A percentile compares a stretch with the other conserved stretches of the same genome.
These are phyloP conservation scores for Andricus curvator DNA, from an alignment of 2,888 invertebrate genomes.

Conservation along the genomic window DNA sequence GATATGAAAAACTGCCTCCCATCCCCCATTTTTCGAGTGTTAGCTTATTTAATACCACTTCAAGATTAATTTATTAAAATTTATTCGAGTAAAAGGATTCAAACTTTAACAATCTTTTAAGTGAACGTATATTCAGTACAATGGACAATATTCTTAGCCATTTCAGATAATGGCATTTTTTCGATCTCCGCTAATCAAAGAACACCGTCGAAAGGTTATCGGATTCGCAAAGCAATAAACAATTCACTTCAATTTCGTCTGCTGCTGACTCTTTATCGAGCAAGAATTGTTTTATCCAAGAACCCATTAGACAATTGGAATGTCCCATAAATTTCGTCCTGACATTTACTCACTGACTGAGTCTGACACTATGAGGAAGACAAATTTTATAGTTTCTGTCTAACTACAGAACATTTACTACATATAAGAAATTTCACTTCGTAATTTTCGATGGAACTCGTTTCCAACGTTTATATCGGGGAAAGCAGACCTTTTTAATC, in stretches of 20 bases:
- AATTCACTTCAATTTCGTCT: neutral
- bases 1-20: too few species aligned
- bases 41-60: neutral
- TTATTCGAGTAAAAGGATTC: too few species aligned
- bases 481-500: too few species aligned
- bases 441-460: too few species aligned
- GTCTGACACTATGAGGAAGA: too few species aligned
- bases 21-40: too few species aligned
- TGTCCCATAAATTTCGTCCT: neutral
- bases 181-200: neutral
- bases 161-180: neutral
- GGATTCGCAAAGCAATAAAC: neutral
- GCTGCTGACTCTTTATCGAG: neutral
- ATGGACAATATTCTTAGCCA: neutral
- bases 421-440: too few species aligned
- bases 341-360: conserved; percentile 5
- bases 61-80: neutral
- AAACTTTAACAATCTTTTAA: too few species aligned
- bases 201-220: neutral
- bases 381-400: too few species aligned
- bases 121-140: too few species aligned
- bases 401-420: too few species aligned
- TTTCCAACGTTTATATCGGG: too few species aligned
- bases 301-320: conserved; percentile 10
- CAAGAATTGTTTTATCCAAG: conserved; percentile 1